Conservation (phyloP, 35 echinoderm and acorn worm species). For the Heliocidaris erythrogramma region DNA sequence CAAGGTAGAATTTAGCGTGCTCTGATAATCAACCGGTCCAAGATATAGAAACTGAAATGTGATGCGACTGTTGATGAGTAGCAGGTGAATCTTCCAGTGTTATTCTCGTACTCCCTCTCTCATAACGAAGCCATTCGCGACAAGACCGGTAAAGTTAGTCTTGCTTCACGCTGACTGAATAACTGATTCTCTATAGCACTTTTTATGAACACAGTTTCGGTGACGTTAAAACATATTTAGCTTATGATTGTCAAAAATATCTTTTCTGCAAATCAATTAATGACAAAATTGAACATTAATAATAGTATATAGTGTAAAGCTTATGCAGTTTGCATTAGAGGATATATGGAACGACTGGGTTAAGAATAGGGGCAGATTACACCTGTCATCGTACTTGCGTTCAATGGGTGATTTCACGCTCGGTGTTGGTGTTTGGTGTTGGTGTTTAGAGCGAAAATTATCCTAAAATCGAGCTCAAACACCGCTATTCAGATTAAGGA, state of each 20-base stretch:
- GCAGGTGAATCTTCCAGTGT: background rate
- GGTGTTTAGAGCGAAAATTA: too few relatives aligned
- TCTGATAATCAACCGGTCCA: background rate
- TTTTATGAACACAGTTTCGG: background rate
- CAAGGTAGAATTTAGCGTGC: background rate
- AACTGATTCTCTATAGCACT: too few relatives aligned
- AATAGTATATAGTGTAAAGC: too few relatives aligned
- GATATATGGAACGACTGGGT: background rate
- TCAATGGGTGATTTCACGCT: too few relatives aligned
- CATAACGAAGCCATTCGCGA: background rate
- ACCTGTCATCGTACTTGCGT: background rate
- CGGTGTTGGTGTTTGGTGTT: too few relatives aligned
- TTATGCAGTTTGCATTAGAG: too few relatives aligned
- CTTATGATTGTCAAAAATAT: too few relatives aligned
- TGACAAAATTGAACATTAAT: too few relatives aligned
- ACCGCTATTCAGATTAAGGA: too few relatives aligned
- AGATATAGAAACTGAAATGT: background rate
- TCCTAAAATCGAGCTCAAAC: too few relatives aligned
- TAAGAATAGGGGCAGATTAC: background rate
- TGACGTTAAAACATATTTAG: too few relatives aligned
- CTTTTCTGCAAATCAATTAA: too few relatives aligned
- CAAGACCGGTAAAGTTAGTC: conserved; percentile 9
- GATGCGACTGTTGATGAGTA: background rate
- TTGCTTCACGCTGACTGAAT: background rate
- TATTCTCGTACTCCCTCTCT: background rate